A percentile compares a stretch with the other conserved stretches of the same genome.
Evolutionary conservation across 2,888 invertebrate species (phyloP).

Genomic region (Acanthosoma haemorrhoidale): DNA sequence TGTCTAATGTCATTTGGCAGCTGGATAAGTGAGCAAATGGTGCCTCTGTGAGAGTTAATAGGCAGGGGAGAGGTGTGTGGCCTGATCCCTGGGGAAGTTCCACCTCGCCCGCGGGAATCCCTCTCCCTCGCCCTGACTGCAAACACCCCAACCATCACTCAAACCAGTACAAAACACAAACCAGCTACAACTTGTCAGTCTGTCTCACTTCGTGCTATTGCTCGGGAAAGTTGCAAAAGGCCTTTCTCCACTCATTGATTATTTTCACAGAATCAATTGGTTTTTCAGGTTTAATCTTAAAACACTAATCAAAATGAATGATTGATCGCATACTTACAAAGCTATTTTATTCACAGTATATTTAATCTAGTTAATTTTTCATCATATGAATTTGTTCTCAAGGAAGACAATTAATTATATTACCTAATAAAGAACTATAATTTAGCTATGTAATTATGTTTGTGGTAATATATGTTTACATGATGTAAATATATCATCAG

Average conservation of each 20-base stretch:
- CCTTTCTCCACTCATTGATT: conserved; percentile 3
- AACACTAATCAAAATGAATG: neutral
- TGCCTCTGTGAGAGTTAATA: conserved; percentile 38
- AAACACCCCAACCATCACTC: conserved; percentile 22
- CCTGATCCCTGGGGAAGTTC: conserved; percentile 41
- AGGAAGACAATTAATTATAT: no score
- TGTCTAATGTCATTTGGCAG: conserved; percentile 38
- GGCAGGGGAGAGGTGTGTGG: conserved; percentile 37
- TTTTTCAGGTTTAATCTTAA: neutral
- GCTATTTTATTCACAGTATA: neutral
- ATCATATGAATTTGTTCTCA: no score
- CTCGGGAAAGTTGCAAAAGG: conserved; percentile 13
- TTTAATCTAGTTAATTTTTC: no score
- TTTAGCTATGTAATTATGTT: no score
- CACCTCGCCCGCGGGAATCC: conserved; percentile 40
- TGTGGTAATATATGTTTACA: no score
- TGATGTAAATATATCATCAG: no score
- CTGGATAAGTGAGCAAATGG: conserved; percentile 39
- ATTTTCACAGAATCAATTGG: conserved; percentile 24
- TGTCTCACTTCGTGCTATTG: conserved; percentile 15
- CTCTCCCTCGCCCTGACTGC: conserved; percentile 39
- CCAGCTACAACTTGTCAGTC: conserved; percentile 32
- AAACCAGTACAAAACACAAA: conserved; percentile 23
- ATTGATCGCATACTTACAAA: neutral
- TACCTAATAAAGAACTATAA: no score